phyloP scores from a whole-genome alignment of 2,797 vertebrate species.

The Oryzias sinensis region DNA sequence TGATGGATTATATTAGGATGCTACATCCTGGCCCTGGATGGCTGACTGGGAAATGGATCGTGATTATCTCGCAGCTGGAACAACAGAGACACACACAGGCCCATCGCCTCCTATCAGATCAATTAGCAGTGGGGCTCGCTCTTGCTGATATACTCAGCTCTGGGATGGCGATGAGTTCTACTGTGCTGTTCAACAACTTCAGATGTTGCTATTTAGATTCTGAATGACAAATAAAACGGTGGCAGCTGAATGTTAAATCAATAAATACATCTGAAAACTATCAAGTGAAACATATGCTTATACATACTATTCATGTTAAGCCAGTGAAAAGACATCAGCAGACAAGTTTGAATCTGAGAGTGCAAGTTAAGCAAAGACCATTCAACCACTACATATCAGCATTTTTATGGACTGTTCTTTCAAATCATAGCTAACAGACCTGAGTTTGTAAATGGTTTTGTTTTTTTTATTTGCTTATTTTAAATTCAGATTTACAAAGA shows the following conservation, averaged over 20 bases:
- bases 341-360: too few relatives aligned
- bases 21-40: conserved; percentile 52
- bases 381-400: too few relatives aligned
- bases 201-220: not conserved
- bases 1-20: conserved; percentile 73
- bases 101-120: conserved; percentile 58
- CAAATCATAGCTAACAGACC: too few relatives aligned
- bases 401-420: too few relatives aligned
- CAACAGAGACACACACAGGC: conserved; percentile 48
- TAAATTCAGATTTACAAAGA: too few relatives aligned
- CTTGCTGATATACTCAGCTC: conserved; percentile 4
- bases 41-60: conserved; percentile 63
- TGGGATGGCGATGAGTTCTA: conserved; percentile 7
- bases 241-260: not conserved
- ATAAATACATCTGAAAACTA: not conserved
- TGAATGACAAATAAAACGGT: not conserved
- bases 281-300: not conserved
- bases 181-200: not conserved
- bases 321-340: not conserved
- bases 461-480: too few relatives aligned
- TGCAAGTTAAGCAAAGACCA: too few relatives aligned
- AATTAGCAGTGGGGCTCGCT: conserved; percentile 40
- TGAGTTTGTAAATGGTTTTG: too few relatives aligned
- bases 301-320: not conserved
- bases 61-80: conserved; percentile 56